A percentile compares a stretch with the other conserved stretches of the same genome.
Conservation (phyloP, 2,888 invertebrate species). For the Germaria angustata region DNA sequence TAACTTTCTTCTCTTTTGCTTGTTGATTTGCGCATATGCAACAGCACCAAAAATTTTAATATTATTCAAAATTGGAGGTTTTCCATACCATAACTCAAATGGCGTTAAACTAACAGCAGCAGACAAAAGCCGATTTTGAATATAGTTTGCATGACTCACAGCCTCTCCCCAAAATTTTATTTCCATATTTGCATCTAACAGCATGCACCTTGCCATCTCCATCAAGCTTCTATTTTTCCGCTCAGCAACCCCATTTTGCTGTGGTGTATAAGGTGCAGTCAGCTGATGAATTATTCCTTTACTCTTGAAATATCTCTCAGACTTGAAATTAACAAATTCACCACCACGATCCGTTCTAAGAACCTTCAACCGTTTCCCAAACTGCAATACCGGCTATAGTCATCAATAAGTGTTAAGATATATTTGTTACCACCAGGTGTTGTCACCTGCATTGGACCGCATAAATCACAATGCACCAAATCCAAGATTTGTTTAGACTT, state of each 20-base stretch:
- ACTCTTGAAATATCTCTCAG: neutral
- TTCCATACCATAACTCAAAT: neutral
- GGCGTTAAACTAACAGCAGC: neutral
- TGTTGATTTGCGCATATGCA: neutral
- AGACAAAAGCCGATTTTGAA: neutral
- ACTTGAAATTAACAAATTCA: neutral
- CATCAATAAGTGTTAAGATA: slow-evolving; percentile 46
- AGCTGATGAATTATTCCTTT: slow-evolving; percentile 17
- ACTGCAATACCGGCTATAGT: slow-evolving; percentile 46
- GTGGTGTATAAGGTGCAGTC: slow-evolving; percentile 11
- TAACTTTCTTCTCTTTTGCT: neutral
- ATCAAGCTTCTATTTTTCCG: slow-evolving; percentile 26
- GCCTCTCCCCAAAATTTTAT: neutral
- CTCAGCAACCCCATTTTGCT: slow-evolving; percentile 32
- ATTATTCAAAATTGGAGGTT: neutral
- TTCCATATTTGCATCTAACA: neutral
- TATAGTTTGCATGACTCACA: neutral
- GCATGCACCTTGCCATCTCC: too few relatives aligned
- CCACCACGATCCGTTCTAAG: slow-evolving; percentile 3
- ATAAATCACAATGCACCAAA: slow-evolving; percentile 28
- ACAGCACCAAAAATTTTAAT: neutral
- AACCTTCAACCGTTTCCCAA: neutral
- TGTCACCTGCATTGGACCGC: neutral
- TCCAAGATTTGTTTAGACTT: slow-evolving; percentile 26
- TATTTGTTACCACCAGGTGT: slow-evolving; percentile 25